A percentile compares a stretch with the other conserved stretches of the same genome.
Conservation (phyloP, 2,888 invertebrate genomes). For the Oeneis ivallda region DNA sequence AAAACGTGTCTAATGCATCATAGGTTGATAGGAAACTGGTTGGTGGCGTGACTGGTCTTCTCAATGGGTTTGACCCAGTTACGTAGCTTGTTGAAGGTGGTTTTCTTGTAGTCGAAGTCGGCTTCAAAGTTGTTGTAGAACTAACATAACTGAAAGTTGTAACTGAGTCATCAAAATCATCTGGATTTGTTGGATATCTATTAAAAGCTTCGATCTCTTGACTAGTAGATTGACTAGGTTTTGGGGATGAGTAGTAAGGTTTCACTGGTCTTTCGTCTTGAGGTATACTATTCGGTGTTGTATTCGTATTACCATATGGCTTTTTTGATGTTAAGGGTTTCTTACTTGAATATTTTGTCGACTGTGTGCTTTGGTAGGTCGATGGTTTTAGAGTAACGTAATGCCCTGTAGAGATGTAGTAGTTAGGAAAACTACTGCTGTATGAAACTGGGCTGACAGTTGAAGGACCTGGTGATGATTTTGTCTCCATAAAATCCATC, state of each 20-base stretch:
- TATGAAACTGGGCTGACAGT: constrained; percentile 57
- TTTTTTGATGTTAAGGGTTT: constrained; percentile 53
- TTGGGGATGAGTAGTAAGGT: constrained; percentile 61
- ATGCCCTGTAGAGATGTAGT: constrained; percentile 65
- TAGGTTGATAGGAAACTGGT: constrained; percentile 56
- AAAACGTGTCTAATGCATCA: constrained; percentile 67
- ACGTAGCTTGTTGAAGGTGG: constrained; percentile 76
- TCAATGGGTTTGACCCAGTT: constrained; percentile 71
- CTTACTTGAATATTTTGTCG: constrained; percentile 48
- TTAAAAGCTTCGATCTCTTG: constrained; percentile 74
- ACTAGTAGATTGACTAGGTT: constrained; percentile 71
- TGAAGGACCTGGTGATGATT: constrained; percentile 65
- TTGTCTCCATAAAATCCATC: constrained; percentile 61
- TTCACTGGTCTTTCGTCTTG: constrained; percentile 56
- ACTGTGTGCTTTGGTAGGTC: constrained; percentile 40
- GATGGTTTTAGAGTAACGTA: constrained; percentile 72
- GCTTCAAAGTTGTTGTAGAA: constrained; percentile 61
- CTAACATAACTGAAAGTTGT: constrained; percentile 71
- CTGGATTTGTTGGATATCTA: constrained; percentile 71
- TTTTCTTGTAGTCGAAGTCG: constrained; percentile 60
- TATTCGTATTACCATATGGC: constrained; percentile 55
- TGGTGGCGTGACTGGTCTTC: constrained; percentile 69
- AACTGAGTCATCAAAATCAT: constrained; percentile 63
- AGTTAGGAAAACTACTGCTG: constrained; percentile 59
- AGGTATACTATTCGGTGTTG: constrained; percentile 61